phyloP scores from a whole-genome alignment of 92 coral and sea anemone species.

The Ricordea florida region DNA sequence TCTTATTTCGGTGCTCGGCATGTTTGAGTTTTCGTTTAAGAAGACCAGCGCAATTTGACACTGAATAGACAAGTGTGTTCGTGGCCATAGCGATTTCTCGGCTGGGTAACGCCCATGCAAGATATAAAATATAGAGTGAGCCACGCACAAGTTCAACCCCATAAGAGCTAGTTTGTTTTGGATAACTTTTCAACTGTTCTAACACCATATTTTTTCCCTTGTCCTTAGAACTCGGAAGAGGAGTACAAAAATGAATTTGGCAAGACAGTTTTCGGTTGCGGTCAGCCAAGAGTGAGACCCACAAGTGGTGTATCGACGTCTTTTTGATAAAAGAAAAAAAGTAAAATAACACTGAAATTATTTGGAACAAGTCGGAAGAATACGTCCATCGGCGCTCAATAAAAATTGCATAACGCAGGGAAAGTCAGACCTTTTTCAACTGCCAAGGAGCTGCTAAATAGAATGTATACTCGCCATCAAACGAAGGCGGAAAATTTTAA shows the following conservation, averaged over 20 bases:
- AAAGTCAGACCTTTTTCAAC: too few relatives aligned
- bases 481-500: neutral
- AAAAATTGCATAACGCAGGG: too few relatives aligned
- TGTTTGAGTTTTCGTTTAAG: neutral
- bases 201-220: constrained; percentile 11
- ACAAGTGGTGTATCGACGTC: neutral
- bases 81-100: neutral
- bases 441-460: too few relatives aligned
- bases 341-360: neutral
- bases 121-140: neutral
- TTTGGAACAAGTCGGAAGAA: constrained; percentile 10
- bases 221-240: constrained; percentile 59
- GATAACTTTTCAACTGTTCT: neutral
- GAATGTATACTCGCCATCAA: too few relatives aligned
- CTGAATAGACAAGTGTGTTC: neutral
- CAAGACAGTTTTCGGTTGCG: constrained; percentile 65
- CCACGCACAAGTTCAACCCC: constrained; percentile 1
- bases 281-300: constrained; percentile 61
- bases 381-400: too few relatives aligned
- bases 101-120: constrained; percentile 34
- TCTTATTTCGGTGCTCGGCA: neutral
- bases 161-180: neutral
- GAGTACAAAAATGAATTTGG: constrained; percentile 65
- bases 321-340: constrained; percentile 14
- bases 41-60: neutral